Conservation (phyloP, 2,113 vertebrate species). For the Oceanodroma tethys region DNA sequence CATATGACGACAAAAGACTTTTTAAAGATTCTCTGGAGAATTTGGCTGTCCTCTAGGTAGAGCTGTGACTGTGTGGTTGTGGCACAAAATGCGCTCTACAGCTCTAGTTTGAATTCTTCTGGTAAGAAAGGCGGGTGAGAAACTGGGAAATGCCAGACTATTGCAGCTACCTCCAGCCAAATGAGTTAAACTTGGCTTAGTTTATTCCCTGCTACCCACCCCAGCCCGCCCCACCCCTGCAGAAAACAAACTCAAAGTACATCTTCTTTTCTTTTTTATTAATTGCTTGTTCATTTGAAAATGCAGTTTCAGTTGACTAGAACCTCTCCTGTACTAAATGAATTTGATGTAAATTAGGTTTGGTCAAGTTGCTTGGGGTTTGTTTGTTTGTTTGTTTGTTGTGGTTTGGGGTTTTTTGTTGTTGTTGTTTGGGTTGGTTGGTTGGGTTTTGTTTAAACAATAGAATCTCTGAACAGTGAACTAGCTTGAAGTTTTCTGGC, state of each 20-base stretch:
- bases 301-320: background rate
- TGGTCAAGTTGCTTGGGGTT: background rate
- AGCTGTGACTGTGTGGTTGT: background rate
- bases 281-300: background rate
- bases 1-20: background rate
- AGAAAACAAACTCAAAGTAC: background rate
- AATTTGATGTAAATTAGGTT: background rate
- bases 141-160: background rate
- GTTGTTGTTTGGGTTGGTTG: background rate
- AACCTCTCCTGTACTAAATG: background rate
- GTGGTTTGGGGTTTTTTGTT: background rate
- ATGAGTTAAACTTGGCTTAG: background rate
- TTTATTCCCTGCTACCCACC: rapidly evolving
- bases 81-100: background rate
- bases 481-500: background rate
- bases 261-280: background rate
- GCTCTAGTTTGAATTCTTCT: background rate
- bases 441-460: background rate
- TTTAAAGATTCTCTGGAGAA: background rate
- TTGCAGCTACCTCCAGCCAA: background rate
- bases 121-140: background rate
- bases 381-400: background rate
- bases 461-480: background rate
- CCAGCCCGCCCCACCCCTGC: rapidly evolving
- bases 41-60: background rate